phyloP scores from a whole-genome alignment of 2,797 vertebrate species.

The Liasis olivaceus region DNA sequence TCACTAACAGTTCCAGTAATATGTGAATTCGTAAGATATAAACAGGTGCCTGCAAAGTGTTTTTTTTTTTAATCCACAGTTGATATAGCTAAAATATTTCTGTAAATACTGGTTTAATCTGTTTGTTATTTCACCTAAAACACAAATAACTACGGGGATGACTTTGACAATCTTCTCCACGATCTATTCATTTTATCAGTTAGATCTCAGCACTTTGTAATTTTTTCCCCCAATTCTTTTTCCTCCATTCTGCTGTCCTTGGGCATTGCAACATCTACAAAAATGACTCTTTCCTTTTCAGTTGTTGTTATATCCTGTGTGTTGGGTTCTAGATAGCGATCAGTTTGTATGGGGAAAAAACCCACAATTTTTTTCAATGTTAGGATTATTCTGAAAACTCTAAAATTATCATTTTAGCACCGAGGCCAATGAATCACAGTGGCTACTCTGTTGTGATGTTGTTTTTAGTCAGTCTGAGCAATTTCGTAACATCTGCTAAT shows the following conservation, averaged over 20 bases:
- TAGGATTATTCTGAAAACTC: not conserved
- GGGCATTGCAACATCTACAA: not conserved
- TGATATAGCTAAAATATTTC: not conserved
- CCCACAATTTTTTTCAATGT: not conserved
- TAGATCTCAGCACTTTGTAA: not conserved
- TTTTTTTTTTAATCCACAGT: not conserved
- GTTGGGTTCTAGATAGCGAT: not conserved
- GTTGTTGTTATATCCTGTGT: not conserved
- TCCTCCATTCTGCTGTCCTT: not conserved
- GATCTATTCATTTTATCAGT: not conserved
- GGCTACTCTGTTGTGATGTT: not conserved
- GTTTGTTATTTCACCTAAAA: not conserved
- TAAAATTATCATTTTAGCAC: not conserved
- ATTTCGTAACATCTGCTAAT: not conserved
- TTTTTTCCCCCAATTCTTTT: not conserved
- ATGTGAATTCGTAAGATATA: not conserved
- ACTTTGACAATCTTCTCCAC: not conserved
- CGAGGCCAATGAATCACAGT: not conserved
- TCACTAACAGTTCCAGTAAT: not conserved
- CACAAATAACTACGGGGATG: not conserved
- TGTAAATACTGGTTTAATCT: not conserved
- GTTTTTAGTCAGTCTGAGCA: not conserved
- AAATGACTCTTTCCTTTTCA: not conserved
- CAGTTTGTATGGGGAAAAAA: not conserved
- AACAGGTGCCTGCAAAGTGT: not conserved